phyloP scores from a whole-genome alignment of 1,140 invertebrate genomes.

The Plectrocnemia conspersa region DNA sequence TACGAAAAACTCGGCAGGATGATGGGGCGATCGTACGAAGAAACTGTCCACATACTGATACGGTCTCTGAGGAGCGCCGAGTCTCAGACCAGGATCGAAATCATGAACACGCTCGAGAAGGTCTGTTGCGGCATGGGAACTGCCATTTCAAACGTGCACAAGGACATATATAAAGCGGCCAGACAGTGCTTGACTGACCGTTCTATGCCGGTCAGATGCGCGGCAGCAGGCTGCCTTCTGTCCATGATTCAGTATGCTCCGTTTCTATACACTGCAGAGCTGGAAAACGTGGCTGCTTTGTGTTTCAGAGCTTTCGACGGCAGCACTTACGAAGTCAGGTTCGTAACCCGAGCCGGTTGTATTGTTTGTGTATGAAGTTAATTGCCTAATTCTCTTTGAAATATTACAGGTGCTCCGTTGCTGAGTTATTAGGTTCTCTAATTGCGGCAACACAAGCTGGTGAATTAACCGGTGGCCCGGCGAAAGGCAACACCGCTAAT shows the following conservation, averaged over 20 bases:
- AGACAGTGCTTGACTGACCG: slow-evolving; percentile 82
- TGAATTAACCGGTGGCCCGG: slow-evolving; percentile 47
- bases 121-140: slow-evolving; percentile 82
- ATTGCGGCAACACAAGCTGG: slow-evolving; percentile 77
- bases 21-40: slow-evolving; percentile 98
- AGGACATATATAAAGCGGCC: slow-evolving; percentile 87
- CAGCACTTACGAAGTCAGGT: slow-evolving; percentile 88
- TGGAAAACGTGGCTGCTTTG: slow-evolving; percentile 83
- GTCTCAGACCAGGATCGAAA: slow-evolving; percentile 93
- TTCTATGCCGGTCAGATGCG: slow-evolving; percentile 84
- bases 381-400: background rate
- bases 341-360: background rate
- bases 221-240: slow-evolving; percentile 83
- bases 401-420: slow-evolving; percentile 67
- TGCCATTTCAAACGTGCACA: slow-evolving; percentile 81
- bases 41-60: slow-evolving; percentile 89
- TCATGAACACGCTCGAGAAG: slow-evolving; percentile 94
- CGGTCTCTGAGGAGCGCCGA: slow-evolving; percentile 91
- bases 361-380: background rate
- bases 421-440: slow-evolving; percentile 82
- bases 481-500: slow-evolving; percentile 35
- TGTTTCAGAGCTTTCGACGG: slow-evolving; percentile 90
- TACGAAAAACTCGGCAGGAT: slow-evolving; percentile 96
- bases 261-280: slow-evolving; percentile 83
- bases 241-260: slow-evolving; percentile 85